Conservation (phyloP, 2,797 vertebrate genomes). For the Molothrus aeneus region DNA sequence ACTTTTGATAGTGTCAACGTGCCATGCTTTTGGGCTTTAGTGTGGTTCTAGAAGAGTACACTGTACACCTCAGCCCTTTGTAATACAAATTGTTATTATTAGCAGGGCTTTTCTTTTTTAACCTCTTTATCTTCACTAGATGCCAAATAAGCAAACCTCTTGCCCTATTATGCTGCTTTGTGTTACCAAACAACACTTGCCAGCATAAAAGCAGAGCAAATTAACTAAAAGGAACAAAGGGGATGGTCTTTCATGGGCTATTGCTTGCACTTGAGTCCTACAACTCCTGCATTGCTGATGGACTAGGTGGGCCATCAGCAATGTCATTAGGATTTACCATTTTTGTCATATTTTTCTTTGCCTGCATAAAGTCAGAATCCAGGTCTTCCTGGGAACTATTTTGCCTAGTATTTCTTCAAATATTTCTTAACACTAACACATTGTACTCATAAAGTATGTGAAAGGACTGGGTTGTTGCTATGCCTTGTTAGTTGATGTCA, state of each 20-base stretch:
- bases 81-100: neutral
- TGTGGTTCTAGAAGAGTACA: neutral
- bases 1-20: neutral
- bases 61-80: neutral
- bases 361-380: neutral
- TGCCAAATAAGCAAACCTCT: neutral
- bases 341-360: neutral
- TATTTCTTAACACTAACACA: slow-evolving; percentile 49
- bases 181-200: neutral
- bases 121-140: neutral
- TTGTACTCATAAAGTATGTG: neutral
- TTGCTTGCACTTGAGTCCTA: neutral
- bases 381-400: slow-evolving; percentile 24
- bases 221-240: neutral
- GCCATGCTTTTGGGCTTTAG: neutral
- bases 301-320: neutral
- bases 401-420: slow-evolving; percentile 28
- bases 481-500: slow-evolving; percentile 9
- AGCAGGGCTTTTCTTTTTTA: neutral
- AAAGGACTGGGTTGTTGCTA: slow-evolving; percentile 9
- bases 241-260: neutral
- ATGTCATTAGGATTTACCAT: neutral
- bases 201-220: neutral
- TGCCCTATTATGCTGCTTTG: neutral
- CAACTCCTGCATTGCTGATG: neutral